Base-by-base conservation (phyloP, 2,797 vertebrate species). In the Neosalanx taihuensis region DNA sequence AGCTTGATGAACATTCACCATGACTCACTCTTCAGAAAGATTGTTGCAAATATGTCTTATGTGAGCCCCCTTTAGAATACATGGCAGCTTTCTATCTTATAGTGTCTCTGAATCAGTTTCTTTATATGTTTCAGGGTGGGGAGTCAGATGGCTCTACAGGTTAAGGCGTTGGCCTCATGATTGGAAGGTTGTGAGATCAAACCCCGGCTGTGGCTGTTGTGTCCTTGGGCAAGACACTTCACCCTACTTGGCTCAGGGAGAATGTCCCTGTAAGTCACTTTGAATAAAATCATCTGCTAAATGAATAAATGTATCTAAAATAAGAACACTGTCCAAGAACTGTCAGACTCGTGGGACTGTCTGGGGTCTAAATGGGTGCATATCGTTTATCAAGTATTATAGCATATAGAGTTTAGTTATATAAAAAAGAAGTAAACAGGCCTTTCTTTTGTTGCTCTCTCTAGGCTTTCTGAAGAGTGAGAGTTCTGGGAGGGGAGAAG, bases 401-500 rank as follows among this genome's bases (percentile, higher is more conserved):
- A 18, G 46, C 18, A 67, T 17, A 53, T 51, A 30, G 49, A 6
- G 18, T 9, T 20, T 46, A 46, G 49, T n/a, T n/a, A 41, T 13
- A 41, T 41, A 3, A 10, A 41, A 31, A 67, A 67, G 51, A 31
- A 15, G 26, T 51, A 3, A 15, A n/a, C 41, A 58, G 10, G n/a
- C 18, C 53, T 68, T 69, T n/a, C 30, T 1, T 30, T 68, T 41
- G 9, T 6, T 9, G 41, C 12, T 46, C 41, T 46, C 35, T 37
- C 35, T 35, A 1, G 13, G 33, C 10, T 17, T 63, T 49, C 63
- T 37, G 10, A 18, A 7, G 31, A 20, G 17, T 35, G 20, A 49
- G 23, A 66, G 37, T 20, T 41, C 29, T 2, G 64, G 58, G 76
- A 82, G 76, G 81, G 84, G 78, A 68, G 5, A 69, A 69, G 5